phyloP scores from a whole-genome alignment of 2,113 vertebrate genomes.

The Malaclemys terrapin region DNA sequence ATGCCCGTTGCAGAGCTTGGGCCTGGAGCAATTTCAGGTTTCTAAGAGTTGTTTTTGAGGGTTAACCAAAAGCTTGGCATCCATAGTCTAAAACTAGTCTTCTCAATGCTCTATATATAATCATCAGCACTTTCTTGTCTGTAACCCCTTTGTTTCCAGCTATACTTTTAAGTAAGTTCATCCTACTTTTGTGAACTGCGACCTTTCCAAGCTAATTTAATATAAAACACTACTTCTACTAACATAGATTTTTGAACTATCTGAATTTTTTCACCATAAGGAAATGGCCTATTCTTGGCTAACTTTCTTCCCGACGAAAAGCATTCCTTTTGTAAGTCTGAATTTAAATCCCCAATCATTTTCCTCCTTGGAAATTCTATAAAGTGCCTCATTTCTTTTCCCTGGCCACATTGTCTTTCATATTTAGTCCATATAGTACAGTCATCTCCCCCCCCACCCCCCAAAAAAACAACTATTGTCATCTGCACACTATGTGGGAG shows the following conservation, averaged over 20 bases:
- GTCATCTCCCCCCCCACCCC: background rate
- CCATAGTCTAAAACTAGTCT: background rate
- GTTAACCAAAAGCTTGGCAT: background rate
- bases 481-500: background rate
- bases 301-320: background rate
- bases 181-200: background rate
- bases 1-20: no score
- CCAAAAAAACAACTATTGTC: no score
- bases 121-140: background rate
- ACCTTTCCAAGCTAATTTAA: background rate
- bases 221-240: background rate
- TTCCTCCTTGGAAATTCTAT: background rate
- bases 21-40: no score
- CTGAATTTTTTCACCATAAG: background rate
- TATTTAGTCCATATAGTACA: background rate
- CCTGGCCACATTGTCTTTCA: background rate
- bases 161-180: background rate
- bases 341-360: background rate
- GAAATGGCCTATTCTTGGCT: background rate
- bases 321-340: background rate
- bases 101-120: background rate
- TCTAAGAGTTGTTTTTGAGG: no score
- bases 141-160: background rate
- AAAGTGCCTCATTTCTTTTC: background rate
- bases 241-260: background rate